phyloP scores from a whole-genome alignment of 1,140 invertebrate genomes.

The Paralvinella palmiformis region DNA sequence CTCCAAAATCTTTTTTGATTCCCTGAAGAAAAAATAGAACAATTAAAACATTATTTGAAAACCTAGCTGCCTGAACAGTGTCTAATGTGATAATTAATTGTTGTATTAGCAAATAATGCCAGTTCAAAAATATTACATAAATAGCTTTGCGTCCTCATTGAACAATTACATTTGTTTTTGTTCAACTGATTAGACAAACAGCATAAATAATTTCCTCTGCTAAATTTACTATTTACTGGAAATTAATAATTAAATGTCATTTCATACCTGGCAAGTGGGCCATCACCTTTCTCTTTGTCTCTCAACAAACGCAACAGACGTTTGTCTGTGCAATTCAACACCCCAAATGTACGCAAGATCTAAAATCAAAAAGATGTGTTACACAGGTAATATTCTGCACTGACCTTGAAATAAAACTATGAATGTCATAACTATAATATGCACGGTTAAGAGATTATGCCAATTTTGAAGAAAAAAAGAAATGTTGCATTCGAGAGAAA shows the following conservation, averaged over 20 bases:
- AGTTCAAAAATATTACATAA: no score
- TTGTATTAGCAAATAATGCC: no score
- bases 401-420: background rate
- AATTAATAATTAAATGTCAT: background rate
- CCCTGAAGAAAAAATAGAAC: no score
- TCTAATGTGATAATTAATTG: no score
- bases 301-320: constrained; percentile 33
- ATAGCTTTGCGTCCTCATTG: no score
- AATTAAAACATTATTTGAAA: no score
- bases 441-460: background rate
- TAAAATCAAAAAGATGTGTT: constrained; percentile 15
- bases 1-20: no score
- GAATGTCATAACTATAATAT: background rate
- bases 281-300: constrained; percentile 39
- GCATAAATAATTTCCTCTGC: no score
- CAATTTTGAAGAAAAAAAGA: background rate
- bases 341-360: constrained; percentile 39
- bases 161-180: no score
- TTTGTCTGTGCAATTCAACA: constrained; percentile 33
- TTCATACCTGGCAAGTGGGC: constrained; percentile 32
- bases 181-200: no score
- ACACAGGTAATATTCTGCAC: background rate
- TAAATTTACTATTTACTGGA: no score
- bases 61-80: no score
- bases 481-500: background rate